Evolutionary conservation across 2,113 vertebrate species (phyloP), one percentile per base, ranked within the genome.

Genomic region (Onychostruthus taczanowskii): DNA sequence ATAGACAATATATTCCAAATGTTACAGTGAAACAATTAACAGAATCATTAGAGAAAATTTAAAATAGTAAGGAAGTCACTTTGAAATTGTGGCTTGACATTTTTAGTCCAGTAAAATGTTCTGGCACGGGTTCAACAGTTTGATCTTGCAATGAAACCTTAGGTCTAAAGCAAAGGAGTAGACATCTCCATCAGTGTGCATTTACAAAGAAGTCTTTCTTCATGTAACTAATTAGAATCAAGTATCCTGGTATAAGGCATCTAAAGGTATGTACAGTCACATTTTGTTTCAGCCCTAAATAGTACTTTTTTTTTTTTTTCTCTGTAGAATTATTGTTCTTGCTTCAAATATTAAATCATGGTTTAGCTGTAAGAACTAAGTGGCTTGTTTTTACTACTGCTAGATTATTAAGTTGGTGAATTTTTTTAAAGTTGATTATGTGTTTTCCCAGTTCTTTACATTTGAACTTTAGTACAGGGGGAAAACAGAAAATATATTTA

Each of bases 401-500:
- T 77, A 95, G 78, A 86, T 97, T 92, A 63, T 96, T 92, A 80
- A 52, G 26, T 67, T 81, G 52, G 11, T n/a, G 86, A 33, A 72
- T 58, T 84, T 96, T 95, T 75, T 9, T 0, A 26, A 56, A 56
- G 13, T 55, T 46, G 12, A 21, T 31, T 33, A 30, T 66, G 15
- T 35, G 26, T 35, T 63, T 74, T n/a, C 10, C 6, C 3, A n/a
- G 18, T 94, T 85, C 35, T 84, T 96, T 96, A 44, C 69, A 93
- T 33, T 62, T 94, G 66, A 89, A 90, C 93, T 78, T 75, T 94
- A 95, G 44, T 64, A 70, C 90, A 87, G 70, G 61, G 47, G 88
- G 93, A 90, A 94, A 96, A 92, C 83, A 90, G 96, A 97, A 96
- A 87, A 90, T 61, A 31, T 93, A 85, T 94, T 94, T 92, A 89